A percentile compares a stretch with the other conserved stretches of the same genome.
These are phyloP conservation scores for Phataginus tetradactyla DNA, from an alignment of 2,797 vertebrate species.

Conservation along the genomic window DNA sequence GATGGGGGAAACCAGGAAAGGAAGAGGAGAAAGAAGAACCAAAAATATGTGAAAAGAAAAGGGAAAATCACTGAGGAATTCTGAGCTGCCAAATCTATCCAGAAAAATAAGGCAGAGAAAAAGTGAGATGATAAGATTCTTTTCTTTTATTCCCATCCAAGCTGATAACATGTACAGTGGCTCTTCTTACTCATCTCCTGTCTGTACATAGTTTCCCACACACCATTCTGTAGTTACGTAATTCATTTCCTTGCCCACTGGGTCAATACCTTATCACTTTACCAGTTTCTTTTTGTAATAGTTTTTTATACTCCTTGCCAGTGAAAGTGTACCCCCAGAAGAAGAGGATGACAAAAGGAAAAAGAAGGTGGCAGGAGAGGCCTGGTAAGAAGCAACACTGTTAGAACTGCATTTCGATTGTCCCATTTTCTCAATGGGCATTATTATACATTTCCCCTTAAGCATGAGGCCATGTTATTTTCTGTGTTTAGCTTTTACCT, in stretches of 20 bases:
- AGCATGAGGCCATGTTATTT: slow-evolving; percentile 48
- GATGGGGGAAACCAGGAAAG: neutral
- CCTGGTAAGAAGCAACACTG: neutral
- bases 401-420: neutral
- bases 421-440: neutral
- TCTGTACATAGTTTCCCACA: slow-evolving; percentile 62
- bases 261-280: slow-evolving; percentile 63
- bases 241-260: slow-evolving; percentile 64
- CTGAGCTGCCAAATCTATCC: slow-evolving; percentile 21
- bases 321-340: slow-evolving; percentile 33
- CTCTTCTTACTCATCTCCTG: slow-evolving; percentile 48
- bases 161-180: slow-evolving; percentile 41
- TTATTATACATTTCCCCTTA: slow-evolving; percentile 60
- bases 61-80: slow-evolving; percentile 31
- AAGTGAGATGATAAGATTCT: slow-evolving; percentile 38
- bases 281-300: slow-evolving; percentile 62
- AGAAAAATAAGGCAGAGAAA: slow-evolving; percentile 54
- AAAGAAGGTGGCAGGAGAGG: slow-evolving; percentile 7
- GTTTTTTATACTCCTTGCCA: slow-evolving; percentile 41
- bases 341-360: slow-evolving; percentile 39
- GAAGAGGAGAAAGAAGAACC: slow-evolving; percentile 27
- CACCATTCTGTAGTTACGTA: slow-evolving; percentile 41
- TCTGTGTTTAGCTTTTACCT: slow-evolving; percentile 60
- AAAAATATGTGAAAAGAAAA: slow-evolving; percentile 48
- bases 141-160: slow-evolving; percentile 40